These are phyloP conservation scores for Lasius platythorax DNA, from an alignment of 2,888 invertebrate genomes.

Conservation along the genomic window DNA sequence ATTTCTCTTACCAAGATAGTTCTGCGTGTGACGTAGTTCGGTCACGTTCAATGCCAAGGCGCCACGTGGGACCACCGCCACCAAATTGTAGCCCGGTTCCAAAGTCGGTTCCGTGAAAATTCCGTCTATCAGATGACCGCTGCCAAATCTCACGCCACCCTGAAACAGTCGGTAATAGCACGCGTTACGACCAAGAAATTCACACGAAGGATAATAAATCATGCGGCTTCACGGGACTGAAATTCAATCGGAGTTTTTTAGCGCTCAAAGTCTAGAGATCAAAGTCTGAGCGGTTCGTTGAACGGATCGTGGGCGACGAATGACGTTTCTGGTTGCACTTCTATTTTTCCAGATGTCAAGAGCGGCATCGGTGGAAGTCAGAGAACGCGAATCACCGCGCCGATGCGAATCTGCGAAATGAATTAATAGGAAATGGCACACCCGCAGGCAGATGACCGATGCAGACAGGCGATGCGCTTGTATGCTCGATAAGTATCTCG, in stretches of 20 bases:
- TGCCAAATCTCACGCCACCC: slow-evolving; percentile 58
- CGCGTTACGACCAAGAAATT: not conserved
- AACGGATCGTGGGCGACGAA: not conserved
- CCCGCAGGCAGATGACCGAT: slow-evolving; percentile 48
- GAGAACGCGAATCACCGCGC: slow-evolving; percentile 2
- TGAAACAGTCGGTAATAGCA: slow-evolving; percentile 51
- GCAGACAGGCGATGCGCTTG: slow-evolving; percentile 35
- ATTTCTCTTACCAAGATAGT: slow-evolving; percentile 91
- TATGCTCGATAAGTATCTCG: slow-evolving; percentile 63
- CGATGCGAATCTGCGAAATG: slow-evolving; percentile 59
- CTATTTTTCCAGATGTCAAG: not conserved
- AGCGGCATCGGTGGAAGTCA: slow-evolving; percentile 1
- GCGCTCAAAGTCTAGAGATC: not conserved
- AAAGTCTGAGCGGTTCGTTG: not conserved
- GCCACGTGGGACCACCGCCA: slow-evolving; percentile 94
- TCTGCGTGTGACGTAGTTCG: slow-evolving; percentile 93
- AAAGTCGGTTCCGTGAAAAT: slow-evolving; percentile 94
- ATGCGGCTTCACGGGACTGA: not conserved
- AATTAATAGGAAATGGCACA: slow-evolving; percentile 69
- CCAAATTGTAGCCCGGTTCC: slow-evolving; percentile 93
- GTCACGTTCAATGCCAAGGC: slow-evolving; percentile 95
- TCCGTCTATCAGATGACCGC: slow-evolving; percentile 92
- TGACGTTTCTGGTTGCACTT: not conserved
- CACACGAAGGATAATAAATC: not conserved
- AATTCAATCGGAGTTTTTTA: not conserved